phyloP scores from a whole-genome alignment of 2,113 vertebrate species.

The Heloderma charlesbogerti region DNA sequence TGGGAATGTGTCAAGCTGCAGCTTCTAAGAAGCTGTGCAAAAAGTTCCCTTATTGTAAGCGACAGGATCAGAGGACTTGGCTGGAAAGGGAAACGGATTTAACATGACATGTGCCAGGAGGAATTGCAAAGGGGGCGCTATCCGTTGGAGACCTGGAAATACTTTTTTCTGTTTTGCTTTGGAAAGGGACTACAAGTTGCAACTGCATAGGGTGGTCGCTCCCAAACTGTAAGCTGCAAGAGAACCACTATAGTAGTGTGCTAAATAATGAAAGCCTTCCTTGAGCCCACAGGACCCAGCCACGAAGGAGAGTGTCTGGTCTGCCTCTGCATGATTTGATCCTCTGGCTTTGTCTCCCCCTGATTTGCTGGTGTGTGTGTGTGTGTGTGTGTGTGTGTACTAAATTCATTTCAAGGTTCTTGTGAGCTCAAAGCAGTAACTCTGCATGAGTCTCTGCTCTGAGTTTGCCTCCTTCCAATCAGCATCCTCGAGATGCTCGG shows the following conservation, averaged over 20 bases:
- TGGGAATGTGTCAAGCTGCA: accelerated
- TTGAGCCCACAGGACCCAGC: background rate
- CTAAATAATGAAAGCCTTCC: background rate
- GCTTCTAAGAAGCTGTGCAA: slow-evolving; percentile 56
- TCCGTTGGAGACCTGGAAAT: slow-evolving; percentile 84
- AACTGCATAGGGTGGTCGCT: slow-evolving; percentile 41
- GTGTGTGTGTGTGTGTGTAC: too few relatives aligned
- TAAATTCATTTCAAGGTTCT: background rate
- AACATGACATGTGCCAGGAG: slow-evolving; percentile 84
- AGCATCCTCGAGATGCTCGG: background rate
- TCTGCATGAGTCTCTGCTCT: background rate
- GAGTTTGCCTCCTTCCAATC: too few relatives aligned
- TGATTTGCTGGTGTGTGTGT: background rate
- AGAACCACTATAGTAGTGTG: too few relatives aligned
- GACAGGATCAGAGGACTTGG: slow-evolving; percentile 83
- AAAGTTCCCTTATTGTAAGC: slow-evolving; percentile 79
- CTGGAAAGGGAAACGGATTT: slow-evolving; percentile 78
- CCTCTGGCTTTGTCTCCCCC: background rate
- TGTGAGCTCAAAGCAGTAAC: background rate
- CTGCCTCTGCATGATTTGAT: background rate
- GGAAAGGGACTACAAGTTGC: slow-evolving; percentile 73
- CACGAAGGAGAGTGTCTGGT: background rate
- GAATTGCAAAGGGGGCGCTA: slow-evolving; percentile 80
- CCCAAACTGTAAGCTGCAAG: background rate
- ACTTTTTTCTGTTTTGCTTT: slow-evolving; percentile 38